Evolutionary conservation across 1,140 invertebrate species (phyloP), one percentile per base, ranked within the genome.

Genomic region (Popillia japonica): DNA sequence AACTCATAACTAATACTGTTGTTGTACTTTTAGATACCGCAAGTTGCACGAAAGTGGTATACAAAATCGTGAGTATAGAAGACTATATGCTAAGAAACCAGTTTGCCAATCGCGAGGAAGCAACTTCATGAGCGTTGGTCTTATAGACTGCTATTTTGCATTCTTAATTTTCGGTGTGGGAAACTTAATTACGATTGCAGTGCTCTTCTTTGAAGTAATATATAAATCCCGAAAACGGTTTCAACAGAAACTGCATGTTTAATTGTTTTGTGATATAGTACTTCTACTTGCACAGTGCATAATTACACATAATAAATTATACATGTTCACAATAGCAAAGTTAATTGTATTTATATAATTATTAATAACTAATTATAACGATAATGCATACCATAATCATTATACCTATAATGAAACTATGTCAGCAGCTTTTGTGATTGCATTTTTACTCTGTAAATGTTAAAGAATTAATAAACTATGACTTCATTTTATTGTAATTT

Each of bases 11-110:
- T 41, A 68, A n/a, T 72, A 11, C 17, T 72, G 34, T 55, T 23
- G 34, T 74, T 17, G 3, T n/a, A 23, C 22, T 34, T 42, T 41
- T 84, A 91, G 91, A 22, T 88, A 89, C 76, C 86, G 89, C 79
- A 88, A 87, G 78, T 85, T 92, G 22, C 87, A 87, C 78, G 91
- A 92, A 83, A 87, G 88, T 61, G 91, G 92, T 0, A 75, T 92
- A 3, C 89, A 91, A 77, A 83, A 84, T 40, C 84, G 90, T 9
- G 89, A 90, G 48, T 87, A 88, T 44, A 82, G 80, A 34, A 83
- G 87, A n/a, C 80, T 90, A 6, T 92, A 90, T 79, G 89, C 88
- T 22, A 88, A 87, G 44, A 89, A 90, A 78, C 91, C 91, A 4
- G 83, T 85, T 72, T 92, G 91, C 79, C 81, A 72, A 14, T 78